Evolutionary conservation across 1,140 invertebrate species (phyloP), one percentile per base, ranked within the genome.

Genomic region (Mactra quadrangularis): DNA sequence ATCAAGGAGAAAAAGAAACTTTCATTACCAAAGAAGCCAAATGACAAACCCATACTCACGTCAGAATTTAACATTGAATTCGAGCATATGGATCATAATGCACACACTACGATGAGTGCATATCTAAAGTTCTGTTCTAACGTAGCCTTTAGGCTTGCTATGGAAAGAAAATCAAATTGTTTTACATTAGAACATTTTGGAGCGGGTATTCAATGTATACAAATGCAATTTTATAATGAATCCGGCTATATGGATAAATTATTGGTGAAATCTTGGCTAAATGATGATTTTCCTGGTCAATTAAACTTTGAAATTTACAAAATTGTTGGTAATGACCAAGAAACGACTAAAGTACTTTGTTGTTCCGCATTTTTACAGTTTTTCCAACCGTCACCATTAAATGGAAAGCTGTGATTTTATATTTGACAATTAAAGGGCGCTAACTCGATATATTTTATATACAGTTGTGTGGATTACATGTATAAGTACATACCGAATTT

Each of bases 41-140:
- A 7, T 3, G 41, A 50, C 29, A 11, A 25, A 27, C 15, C 29
- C 31, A 13, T 41, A 17, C 27, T 15, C 9, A 22, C n/a, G 15
- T 29, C 22, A n/a, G 45, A 68, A 47, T 4, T 68, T 7, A 45
- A 29, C 27, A 25, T 68, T 17, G 45, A 68, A 29, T 68, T 68
- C 47, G 64, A 68, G 29, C 41, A 50, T 4, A 17, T 68, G 17
- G 64, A 68, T 19, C 64, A 68, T 25, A 68, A 68, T 33, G 47
- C 29, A 31, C 64, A 68, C 29, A 68, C 64, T 31, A 68, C 64
- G 27, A 68, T 41, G n/a, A 68, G 64, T 11, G 64, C 64, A 31
- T 68, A 68, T n/a, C 47, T 68, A 25, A 68, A 50, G 27, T 50
- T 52, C 17, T 50, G 35, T 15, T 31, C 47, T 9, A 68, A 68